Base-by-base conservation (phyloP, 2,888 invertebrate genomes). In the Mayetiola destructor region DNA sequence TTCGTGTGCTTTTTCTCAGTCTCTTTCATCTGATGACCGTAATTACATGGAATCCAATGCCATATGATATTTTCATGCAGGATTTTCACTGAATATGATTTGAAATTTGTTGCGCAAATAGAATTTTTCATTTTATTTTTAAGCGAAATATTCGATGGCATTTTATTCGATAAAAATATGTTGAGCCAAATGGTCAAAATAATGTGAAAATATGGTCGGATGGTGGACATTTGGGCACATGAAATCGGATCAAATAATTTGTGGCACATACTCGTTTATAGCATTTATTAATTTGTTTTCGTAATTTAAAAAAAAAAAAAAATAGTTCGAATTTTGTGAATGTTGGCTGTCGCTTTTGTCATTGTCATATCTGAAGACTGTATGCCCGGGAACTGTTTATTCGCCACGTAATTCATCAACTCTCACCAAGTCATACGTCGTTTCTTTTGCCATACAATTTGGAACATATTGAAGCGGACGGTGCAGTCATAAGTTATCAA, bases 41-140 rank as follows among this genome's bases (percentile, higher is more conserved):
- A n/a, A 27, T 48, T n/a, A 48, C 23, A 27, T 48, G 48, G 27
- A 48, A 48, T 48, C 32, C 27, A 48, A 48, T 48, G 48, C 48
- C 48, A 48, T 23, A 48, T 48, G 48, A 48, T 48, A 48, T 48
- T 48, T 48, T 48, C 48, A 27, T 16, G 27, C 48, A 48, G 9
- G 27, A 48, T 48, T 48, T 48, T 48, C 48, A 48, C 27, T 48
- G 27, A n/a, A 48, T 27, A 23, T 48, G 48, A 48, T 48, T 48
- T 27, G 5, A 9, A 48, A 6, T 27, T 2, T 2, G 27, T 27
- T 48, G 14, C 48, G 14, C 27, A 27, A 27, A 48, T 48, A 27
- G 29, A 27, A 48, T 48, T 48, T 48, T 48, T 27, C n/a, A 48
- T 27, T 48, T 48, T 48, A 48, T 48, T 48, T 48, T n/a, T n/a